phyloP scores from a whole-genome alignment of 2,888 invertebrate species.

The Gandaritis pyraliata region DNA sequence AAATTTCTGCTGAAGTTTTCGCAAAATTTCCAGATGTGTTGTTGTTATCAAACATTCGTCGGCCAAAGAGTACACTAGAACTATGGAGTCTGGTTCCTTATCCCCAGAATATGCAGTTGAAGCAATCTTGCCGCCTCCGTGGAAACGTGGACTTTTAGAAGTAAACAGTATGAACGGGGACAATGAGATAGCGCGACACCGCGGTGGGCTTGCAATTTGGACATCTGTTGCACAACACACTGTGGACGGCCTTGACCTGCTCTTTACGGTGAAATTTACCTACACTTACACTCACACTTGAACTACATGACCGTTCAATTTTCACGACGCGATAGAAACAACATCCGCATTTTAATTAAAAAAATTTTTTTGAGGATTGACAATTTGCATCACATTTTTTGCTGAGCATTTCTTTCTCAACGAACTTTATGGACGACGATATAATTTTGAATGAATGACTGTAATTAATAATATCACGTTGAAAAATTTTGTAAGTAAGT shows the following conservation, averaged over 20 bases:
- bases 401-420: background rate
- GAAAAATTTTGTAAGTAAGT: too few relatives aligned
- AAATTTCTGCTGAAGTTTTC: background rate
- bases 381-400: too few relatives aligned
- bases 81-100: too few relatives aligned
- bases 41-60: background rate
- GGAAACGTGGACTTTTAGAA: too few relatives aligned
- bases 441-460: too few relatives aligned
- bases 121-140: too few relatives aligned
- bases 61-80: background rate
- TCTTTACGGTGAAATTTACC: slow-evolving; percentile 72
- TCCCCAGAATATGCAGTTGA: too few relatives aligned
- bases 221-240: slow-evolving; percentile 70
- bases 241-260: slow-evolving; percentile 75
- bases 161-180: slow-evolving; percentile 30
- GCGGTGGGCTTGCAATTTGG: slow-evolving; percentile 46
- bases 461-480: too few relatives aligned
- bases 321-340: slow-evolving; percentile 18
- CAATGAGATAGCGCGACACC: slow-evolving; percentile 51
- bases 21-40: background rate
- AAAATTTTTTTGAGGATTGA: background rate
- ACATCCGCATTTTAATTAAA: slow-evolving; percentile 9
- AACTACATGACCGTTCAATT: slow-evolving; percentile 49
- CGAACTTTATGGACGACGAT: background rate
- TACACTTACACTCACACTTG: slow-evolving; percentile 67